Percentiles rank a stretch among this genome's conserved stretches.
phyloP scores from a whole-genome alignment of 2,113 vertebrate genomes.

The Butastur rufipennis region DNA sequence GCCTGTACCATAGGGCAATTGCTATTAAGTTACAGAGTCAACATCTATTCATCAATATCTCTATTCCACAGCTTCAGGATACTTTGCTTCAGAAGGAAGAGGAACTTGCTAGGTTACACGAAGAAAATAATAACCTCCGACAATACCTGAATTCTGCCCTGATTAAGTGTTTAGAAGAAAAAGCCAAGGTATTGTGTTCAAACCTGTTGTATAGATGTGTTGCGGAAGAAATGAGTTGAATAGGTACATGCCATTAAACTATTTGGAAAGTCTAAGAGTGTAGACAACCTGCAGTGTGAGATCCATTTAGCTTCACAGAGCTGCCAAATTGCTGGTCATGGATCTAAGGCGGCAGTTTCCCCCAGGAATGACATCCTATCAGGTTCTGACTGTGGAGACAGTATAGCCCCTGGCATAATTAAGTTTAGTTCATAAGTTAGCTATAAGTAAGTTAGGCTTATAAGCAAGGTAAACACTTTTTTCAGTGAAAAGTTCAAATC shows the following conservation, averaged over 20 bases:
- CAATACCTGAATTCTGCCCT: slow-evolving; percentile 88
- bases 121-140: slow-evolving; percentile 90
- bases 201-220: neutral
- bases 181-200: slow-evolving; percentile 78
- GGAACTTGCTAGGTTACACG: slow-evolving; percentile 88
- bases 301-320: neutral
- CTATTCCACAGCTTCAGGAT: slow-evolving; percentile 86
- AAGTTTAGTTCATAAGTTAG: neutral
- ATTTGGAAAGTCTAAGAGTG: neutral
- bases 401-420: neutral
- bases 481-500: neutral
- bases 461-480: neutral
- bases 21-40: slow-evolving; percentile 72
- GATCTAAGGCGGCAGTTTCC: neutral
- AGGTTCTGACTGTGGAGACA: neutral
- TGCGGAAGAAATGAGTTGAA: neutral
- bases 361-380: neutral
- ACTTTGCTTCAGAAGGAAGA: slow-evolving; percentile 91
- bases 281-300: neutral
- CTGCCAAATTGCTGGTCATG: neutral
- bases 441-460: neutral
- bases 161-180: slow-evolving; percentile 86
- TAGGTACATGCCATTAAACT: neutral
- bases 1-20: slow-evolving; percentile 12
- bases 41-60: slow-evolving; percentile 60